Conservation (phyloP, 2,113 vertebrate species). For the Ctenodactylus gundi region DNA sequence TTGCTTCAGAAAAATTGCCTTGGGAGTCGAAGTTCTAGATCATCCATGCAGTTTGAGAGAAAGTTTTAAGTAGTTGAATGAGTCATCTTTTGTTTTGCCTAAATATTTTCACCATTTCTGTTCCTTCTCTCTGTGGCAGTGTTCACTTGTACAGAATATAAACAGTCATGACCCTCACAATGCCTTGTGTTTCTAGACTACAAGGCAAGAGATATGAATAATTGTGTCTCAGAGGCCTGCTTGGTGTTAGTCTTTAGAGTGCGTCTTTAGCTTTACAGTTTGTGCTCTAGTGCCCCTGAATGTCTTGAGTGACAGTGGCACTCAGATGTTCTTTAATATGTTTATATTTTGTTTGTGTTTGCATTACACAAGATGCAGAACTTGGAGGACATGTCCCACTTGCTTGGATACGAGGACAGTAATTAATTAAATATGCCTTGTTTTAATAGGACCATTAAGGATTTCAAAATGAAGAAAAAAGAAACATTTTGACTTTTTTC, state of each 20-base stretch:
- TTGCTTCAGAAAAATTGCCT: background rate
- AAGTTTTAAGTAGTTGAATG: background rate
- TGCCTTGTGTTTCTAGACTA: background rate
- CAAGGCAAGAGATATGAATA: background rate
- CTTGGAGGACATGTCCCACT: accelerated
- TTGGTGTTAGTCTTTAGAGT: background rate
- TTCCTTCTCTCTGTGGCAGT: background rate
- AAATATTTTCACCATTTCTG: background rate
- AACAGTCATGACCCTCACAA: too few relatives aligned
- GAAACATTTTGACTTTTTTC: background rate
- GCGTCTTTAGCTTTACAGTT: background rate
- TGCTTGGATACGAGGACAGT: background rate
- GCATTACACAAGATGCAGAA: background rate
- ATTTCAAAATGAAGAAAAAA: background rate
- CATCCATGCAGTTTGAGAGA: background rate
- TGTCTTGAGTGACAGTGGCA: background rate
- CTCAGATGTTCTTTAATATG: background rate
- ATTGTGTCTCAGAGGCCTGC: background rate
- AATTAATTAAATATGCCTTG: background rate
- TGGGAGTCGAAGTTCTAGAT: background rate
- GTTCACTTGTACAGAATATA: background rate
- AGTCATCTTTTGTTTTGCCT: background rate
- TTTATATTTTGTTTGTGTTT: background rate
- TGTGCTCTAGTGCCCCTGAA: background rate
- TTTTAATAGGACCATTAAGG: background rate